A percentile compares a stretch with the other conserved stretches of the same genome.
phyloP scores from a whole-genome alignment of 2,797 vertebrate species.

The Vipera latastei region DNA sequence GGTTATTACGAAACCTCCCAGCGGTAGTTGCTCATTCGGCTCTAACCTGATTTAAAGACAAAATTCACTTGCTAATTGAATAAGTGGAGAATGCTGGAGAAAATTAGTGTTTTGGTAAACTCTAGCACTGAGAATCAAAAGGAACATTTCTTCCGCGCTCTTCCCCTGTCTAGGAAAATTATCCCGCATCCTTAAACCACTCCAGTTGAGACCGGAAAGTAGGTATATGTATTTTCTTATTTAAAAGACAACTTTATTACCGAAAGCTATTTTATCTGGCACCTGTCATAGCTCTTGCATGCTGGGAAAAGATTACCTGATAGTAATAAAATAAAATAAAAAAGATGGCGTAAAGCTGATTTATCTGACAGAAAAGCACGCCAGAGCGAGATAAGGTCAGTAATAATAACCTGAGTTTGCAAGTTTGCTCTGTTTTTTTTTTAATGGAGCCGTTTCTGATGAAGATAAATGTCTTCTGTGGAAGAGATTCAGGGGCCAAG shows the following conservation, averaged over 20 bases:
- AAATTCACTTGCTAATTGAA: not conserved
- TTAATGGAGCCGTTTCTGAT: not conserved
- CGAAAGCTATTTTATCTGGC: not conserved
- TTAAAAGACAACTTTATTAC: constrained; percentile 16
- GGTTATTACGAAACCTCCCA: no score
- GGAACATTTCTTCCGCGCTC: not conserved
- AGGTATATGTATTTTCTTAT: not conserved
- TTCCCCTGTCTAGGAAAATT: not conserved
- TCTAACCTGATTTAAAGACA: not conserved
- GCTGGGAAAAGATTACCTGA: not conserved
- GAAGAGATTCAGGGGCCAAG: not conserved
- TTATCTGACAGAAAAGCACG: not conserved
- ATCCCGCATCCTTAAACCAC: not conserved
- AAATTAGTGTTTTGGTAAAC: not conserved
- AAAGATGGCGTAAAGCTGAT: not conserved
- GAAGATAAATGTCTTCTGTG: not conserved
- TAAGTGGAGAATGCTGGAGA: not conserved
- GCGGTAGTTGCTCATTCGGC: no score
- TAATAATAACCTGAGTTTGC: constrained; percentile 12
- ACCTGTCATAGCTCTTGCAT: not conserved
- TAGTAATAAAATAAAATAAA: constrained; percentile 7
- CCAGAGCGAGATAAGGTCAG: not conserved
- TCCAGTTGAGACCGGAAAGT: not conserved
- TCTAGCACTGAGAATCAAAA: not conserved
- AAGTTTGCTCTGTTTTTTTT: not conserved